Percentiles rank a stretch among this genome's conserved stretches.
Evolutionary conservation across 2,797 vertebrate genomes (phyloP).

Genomic region (Alosa sapidissima): DNA sequence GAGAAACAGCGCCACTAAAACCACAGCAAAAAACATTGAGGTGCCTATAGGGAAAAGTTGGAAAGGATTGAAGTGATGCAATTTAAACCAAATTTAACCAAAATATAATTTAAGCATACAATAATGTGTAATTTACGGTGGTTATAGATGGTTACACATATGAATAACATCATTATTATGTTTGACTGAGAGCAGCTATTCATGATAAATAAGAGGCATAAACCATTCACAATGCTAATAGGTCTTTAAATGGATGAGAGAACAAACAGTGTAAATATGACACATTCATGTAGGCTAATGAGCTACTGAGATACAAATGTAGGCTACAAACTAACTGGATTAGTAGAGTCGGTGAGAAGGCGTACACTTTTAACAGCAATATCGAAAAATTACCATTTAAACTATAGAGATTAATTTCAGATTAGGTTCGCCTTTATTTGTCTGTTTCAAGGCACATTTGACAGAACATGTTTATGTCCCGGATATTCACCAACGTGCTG

Average conservation of each 20-base stretch:
- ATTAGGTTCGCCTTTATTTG: neutral
- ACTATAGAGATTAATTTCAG: neutral
- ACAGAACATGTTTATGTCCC: neutral
- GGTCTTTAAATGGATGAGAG: neutral
- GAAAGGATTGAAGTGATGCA: neutral
- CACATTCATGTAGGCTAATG: neutral
- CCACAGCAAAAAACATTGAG: neutral
- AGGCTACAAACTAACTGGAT: neutral
- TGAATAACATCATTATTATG: no score
- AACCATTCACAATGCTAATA: no score
- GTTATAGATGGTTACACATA: neutral
- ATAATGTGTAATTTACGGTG: neutral
- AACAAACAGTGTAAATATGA: neutral
- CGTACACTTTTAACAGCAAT: neutral
- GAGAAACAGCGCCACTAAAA: neutral
- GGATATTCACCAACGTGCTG: neutral
- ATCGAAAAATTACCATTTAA: neutral
- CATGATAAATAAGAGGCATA: no score
- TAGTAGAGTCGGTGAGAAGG: no score
- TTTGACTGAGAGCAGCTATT: no score
- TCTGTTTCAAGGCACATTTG: neutral
- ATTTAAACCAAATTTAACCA: neutral
- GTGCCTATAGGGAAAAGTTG: neutral
- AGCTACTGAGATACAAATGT: neutral
- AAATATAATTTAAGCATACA: neutral